Evolutionary conservation across 2,888 invertebrate genomes (phyloP).

Genomic region (Mayetiola destructor): DNA sequence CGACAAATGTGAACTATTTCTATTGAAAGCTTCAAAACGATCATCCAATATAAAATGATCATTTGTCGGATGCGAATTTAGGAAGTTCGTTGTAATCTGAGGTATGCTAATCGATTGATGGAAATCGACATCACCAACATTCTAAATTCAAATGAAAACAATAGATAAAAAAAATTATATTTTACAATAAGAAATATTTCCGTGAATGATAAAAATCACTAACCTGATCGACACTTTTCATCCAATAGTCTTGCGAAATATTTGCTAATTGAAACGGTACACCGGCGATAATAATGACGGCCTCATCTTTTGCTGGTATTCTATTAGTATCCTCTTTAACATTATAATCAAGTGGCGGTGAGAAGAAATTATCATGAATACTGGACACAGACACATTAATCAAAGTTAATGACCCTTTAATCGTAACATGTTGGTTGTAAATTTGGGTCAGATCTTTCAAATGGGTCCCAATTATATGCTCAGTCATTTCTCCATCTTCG

Average conservation of each 20-base stretch:
- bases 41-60: background rate
- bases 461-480: conserved; percentile 13
- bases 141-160: background rate
- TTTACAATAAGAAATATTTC: too few species aligned
- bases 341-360: background rate
- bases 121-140: background rate
- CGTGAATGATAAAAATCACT: background rate
- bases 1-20: background rate
- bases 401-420: background rate
- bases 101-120: background rate
- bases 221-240: conserved; percentile 14
- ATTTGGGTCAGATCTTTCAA: conserved; percentile 14
- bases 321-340: background rate
- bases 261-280: background rate
- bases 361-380: background rate
- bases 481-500: background rate
- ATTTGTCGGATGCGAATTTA: background rate
- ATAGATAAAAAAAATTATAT: background rate
- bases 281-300: background rate
- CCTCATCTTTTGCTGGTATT: background rate
- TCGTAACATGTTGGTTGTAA: conserved; percentile 4
- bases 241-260: background rate
- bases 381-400: background rate
- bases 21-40: background rate
- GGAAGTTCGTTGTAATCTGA: background rate